Evolutionary conservation across 1,140 invertebrate genomes (phyloP), one percentile per base, ranked within the genome.

Genomic region (Diorhabda elongata): DNA sequence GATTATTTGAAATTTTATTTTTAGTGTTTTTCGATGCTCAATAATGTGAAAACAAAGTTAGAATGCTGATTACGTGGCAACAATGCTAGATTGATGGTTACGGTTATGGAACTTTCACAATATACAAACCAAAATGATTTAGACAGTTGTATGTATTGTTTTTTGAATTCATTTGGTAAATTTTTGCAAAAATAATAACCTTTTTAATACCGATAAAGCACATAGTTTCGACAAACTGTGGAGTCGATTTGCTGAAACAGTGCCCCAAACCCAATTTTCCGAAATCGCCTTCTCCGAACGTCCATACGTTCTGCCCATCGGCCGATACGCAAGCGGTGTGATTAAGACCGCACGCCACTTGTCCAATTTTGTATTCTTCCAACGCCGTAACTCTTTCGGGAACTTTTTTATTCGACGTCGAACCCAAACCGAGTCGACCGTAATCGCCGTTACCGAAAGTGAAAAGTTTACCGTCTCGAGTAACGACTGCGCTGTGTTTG

Each of bases 381-480:
- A 86, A 77, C n/a, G 79, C 78, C 11, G 78, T 75, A 3, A 90
- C 85, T 62, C 83, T 73, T 72, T 89, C 87, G 6, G 89, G 89
- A 7, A 86, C 63, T 79, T 89, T 89, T 75, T 88, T 87, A 78
- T 88, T 89, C 3, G 83, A 81, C 4, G 84, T 86, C 8, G 84
- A 83, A 3, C 87, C 88, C 44, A 87, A 82, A 7, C 89, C 89
- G 4, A 90, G 81, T 68, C 88, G 78, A 3, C 89, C 89, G 79
- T 87, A 88, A 77, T 90, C 88, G 47, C 87, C 87, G 80, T 88
- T 88, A 7, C 89, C 89, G 82, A 90, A 90, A 0, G 87, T 89
- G 74, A 85, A 89, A 4, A 90, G 80, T 75, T 87, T 86, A 3
- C 89, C 89, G 80, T 88, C 86, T 8, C 82, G 80, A 43, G 88